Percentiles rank a stretch among this genome's conserved stretches.
These are phyloP conservation scores for Idaea straminata DNA, from an alignment of 2,888 invertebrate genomes.

Conservation along the genomic window DNA sequence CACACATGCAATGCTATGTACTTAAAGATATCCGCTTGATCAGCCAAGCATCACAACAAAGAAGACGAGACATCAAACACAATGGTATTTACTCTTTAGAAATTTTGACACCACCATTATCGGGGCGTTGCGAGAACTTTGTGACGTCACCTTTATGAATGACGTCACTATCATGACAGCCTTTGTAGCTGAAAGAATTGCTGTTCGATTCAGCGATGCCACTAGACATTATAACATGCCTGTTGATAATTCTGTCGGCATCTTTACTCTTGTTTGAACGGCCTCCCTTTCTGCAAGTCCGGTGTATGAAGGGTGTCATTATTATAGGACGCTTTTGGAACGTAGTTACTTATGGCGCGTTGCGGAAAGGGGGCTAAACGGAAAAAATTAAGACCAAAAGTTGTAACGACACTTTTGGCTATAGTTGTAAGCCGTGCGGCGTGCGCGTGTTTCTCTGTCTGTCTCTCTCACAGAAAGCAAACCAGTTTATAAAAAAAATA, in stretches of 20 bases:
- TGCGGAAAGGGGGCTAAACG: no score
- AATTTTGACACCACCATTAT: constrained; percentile 30
- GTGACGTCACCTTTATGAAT: constrained; percentile 33
- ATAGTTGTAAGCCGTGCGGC: no score
- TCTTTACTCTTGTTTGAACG: constrained; percentile 13
- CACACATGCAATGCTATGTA: constrained; percentile 15
- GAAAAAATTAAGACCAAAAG: no score
- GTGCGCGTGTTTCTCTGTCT: no score
- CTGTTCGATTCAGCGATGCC: constrained; percentile 35
- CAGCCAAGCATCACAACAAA: constrained; percentile 51
- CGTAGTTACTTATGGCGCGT: no score
- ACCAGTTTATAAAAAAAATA: no score
- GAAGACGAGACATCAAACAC: constrained; percentile 30
- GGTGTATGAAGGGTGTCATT: constrained; percentile 11
- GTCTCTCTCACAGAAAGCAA: no score
- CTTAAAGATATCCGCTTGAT: constrained; percentile 43
- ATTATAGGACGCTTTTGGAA: constrained; percentile 10
- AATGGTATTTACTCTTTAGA: constrained; percentile 36
- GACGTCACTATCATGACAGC: constrained; percentile 42
- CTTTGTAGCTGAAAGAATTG: constrained; percentile 40
- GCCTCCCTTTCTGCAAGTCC: constrained; percentile 11
- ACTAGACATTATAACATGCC: constrained; percentile 16
- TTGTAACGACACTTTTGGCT: no score
- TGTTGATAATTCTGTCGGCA: constrained; percentile 23
- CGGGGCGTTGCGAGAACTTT: constrained; percentile 15